phyloP scores from a whole-genome alignment of 2,797 vertebrate species.

The Prionace glauca region DNA sequence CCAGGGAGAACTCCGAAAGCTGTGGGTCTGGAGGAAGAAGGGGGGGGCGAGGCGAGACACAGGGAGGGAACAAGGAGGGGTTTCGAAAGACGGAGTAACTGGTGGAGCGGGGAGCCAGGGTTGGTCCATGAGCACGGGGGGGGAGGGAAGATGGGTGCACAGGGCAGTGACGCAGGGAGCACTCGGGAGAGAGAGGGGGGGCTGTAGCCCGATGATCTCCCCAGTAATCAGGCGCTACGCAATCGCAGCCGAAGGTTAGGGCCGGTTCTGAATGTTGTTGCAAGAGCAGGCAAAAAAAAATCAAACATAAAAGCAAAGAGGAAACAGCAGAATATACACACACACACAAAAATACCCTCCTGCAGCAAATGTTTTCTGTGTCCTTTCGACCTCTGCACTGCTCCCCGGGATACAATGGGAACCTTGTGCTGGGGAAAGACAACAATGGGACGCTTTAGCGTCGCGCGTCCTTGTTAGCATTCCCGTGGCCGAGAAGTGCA shows the following conservation, averaged over 20 bases:
- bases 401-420: neutral
- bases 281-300: neutral
- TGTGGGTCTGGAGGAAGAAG: too few species aligned
- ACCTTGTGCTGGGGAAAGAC: neutral
- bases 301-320: neutral
- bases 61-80: neutral
- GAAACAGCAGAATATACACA: neutral
- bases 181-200: neutral
- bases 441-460: neutral
- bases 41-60: too few species aligned
- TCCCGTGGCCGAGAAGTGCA: neutral
- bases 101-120: too few species aligned
- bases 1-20: too few species aligned
- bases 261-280: neutral
- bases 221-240: neutral
- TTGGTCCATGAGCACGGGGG: too few species aligned
- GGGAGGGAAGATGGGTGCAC: neutral
- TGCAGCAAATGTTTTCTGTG: neutral
- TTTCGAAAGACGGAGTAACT: neutral
- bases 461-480: neutral
- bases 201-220: neutral
- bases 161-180: neutral
- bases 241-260: neutral
- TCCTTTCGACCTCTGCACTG: neutral
- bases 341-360: neutral